Evolutionary conservation across 1,140 invertebrate species (phyloP), one percentile per base, ranked within the genome.

Genomic region (Propsilocerus akamusi): DNA sequence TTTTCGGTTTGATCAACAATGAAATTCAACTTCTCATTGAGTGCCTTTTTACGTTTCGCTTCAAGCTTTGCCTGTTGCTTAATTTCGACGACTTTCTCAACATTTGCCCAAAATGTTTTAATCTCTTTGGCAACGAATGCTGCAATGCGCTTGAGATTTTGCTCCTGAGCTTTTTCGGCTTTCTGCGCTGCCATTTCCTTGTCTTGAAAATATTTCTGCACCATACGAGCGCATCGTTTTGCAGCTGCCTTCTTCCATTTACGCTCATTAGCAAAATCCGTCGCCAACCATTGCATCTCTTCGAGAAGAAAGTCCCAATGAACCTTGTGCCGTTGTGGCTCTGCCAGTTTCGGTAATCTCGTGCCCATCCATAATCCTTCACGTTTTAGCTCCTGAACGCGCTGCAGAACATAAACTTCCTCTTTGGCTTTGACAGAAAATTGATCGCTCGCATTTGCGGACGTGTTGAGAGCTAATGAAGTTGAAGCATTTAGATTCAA

Each of bases 1-100:
- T 96, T 95, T 69, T 99, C 95, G 0, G 96, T 98, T 69, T 97
- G 91, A 69, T 95, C 93, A 41, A 99, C 93, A 60, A 99, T 96
- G 62, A 97, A 97, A 66, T 91, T 96, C 20, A 99, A 73, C 67
- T 99, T 95, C 55, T 97, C 82, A 72, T 99, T 95, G 34, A 98
- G 72, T 0, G 92, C 92, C 59, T 94, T 86, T 62, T 97, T 96
- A 49, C 90, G 76, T 59, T 95, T 94, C 59, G 94, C 90, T 65
- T 97, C 93, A 22, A 97, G 71, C 55, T 86, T 78, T 22, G 83
- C 86, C 60, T 91, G 83, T 55, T 95, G 86, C 64, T 96, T 96
- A 64, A 84, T 95, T 66, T 97, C 91, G 26, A 97, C 91, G 57
- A 97, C 80, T 72, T 97, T 97, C 69, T 97, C 91, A 17, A 95